Evolutionary conservation across 2,797 vertebrate species (phyloP), one percentile per base, ranked within the genome.

Genomic region (Leuciscus waleckii): DNA sequence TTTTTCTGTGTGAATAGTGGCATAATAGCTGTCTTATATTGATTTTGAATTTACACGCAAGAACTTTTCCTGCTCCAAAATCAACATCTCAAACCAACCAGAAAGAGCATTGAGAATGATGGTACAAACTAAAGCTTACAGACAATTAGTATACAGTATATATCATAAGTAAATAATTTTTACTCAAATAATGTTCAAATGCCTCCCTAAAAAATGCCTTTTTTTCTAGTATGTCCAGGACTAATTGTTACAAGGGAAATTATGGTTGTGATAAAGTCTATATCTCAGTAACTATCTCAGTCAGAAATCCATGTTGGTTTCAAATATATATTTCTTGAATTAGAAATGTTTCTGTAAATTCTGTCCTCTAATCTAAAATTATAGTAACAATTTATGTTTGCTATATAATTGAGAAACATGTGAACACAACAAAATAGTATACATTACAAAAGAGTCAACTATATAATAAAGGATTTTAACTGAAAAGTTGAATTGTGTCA

Each of bases 31-130:
- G 70, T 49, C 46, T 85, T 56, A 9, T 82, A 87, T 89, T 67
- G 88, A 89, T 86, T 69, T 10, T 61, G 61, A 84, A 84, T 84
- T 86, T 76, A 63, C 68, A 75, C 84, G 67, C 76, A 43, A 67
- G 11, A 68, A 41, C 35, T 67, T 54, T 70, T 79, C 67, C 56
- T 70, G 63, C 35, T 81, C 14, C 82, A 79, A 65, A 83, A 81
- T 89, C 63, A 67, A 74, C 29, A 75, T 39, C 68, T 63, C 51
- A 26, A 67, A 56, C 26, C 7, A 5, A 81, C 26, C 41, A 58
- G 7, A 81, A 79, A 54, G 7, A 65, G 67, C 21, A 67, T 19
- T 1, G 10, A 85, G 4, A 29, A 54, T 69, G n/a, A 56, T 4
- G 5, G 29, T 41, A n/a, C 32, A 35, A 23, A 14, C 26, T 46